Evolutionary conservation across 1,140 invertebrate species (phyloP).

Genomic region (honey bee (Apis mellifera)): Amel_HAv3.1 CM009944.2:5712001-5712500

Average conservation of each 20-base stretch:
- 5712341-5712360: slow-evolving; percentile 15
- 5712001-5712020: too few species aligned
- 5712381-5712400: background rate
- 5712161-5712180: background rate
- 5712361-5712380: slow-evolving; percentile 25
- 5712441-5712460: slow-evolving; percentile 41
- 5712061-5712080: too few species aligned
- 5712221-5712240: background rate
- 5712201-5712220: background rate
- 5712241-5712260: slow-evolving; percentile 19
- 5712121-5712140: too few species aligned
- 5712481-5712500: background rate
- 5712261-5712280: background rate
- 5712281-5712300: slow-evolving; percentile 28
- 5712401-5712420: background rate
- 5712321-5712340: too few species aligned
- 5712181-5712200: background rate
- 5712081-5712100: too few species aligned
- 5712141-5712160: too few species aligned
- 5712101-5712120: too few species aligned
- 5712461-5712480: background rate
- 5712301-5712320: background rate
- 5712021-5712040: too few species aligned
- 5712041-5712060: too few species aligned
- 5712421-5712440: background rate